Evolutionary conservation across 2,113 vertebrate genomes (phyloP).

Genomic region (Osmerus eperlanus): DNA sequence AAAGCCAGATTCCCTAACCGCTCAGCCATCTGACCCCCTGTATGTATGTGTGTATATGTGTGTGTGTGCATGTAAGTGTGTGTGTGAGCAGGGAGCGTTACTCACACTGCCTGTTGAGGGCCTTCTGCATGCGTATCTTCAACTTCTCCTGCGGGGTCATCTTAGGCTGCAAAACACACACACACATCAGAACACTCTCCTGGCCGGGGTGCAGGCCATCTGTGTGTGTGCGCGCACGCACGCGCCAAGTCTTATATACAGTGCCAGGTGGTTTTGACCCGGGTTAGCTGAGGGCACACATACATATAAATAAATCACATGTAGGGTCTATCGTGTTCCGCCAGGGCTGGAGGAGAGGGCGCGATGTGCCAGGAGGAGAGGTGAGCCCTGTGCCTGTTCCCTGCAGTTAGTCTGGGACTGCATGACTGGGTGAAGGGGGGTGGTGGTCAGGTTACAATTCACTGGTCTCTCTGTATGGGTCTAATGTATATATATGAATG

Average conservation of each 20-base stretch:
- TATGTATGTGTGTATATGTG: too few relatives aligned
- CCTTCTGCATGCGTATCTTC: conserved; percentile 91
- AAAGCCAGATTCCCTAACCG: too few relatives aligned
- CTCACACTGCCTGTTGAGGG: conserved; percentile 91
- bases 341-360: neutral
- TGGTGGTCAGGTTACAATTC: conserved; percentile 18
- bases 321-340: neutral
- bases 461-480: conserved; percentile 13
- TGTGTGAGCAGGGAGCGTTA: neutral
- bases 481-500: conserved; percentile 9
- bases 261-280: conserved; percentile 11
- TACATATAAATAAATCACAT: conserved; percentile 28
- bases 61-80: neutral
- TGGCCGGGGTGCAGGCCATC: conserved; percentile 8
- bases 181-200: conserved; percentile 47
- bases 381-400: neutral
- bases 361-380: neutral
- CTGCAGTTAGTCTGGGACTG: conserved; percentile 14
- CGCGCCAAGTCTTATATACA: conserved; percentile 31
- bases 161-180: conserved; percentile 80
- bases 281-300: neutral
- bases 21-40: too few relatives aligned
- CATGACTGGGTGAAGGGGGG: conserved; percentile 15
- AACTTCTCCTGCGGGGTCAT: conserved; percentile 90
- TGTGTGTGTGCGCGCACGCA: neutral